These are phyloP conservation scores for Drosophila equinoxialis DNA, from an alignment of 1,140 invertebrate genomes.

Conservation along the genomic window DNA sequence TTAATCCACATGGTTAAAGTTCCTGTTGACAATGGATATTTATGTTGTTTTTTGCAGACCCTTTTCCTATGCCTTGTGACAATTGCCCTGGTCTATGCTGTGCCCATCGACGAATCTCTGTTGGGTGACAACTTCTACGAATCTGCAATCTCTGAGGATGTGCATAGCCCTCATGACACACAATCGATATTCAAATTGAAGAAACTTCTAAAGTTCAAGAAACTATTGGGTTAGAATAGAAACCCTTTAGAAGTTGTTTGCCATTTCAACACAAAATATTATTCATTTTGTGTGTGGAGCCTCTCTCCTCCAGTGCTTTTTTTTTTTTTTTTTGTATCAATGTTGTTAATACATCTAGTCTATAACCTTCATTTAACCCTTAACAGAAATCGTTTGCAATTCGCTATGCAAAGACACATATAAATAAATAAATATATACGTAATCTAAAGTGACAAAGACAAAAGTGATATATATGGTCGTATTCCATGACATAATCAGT, in stretches of 20 bases:
- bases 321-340: background rate
- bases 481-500: slow-evolving; percentile 9
- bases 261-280: background rate
- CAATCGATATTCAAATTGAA: slow-evolving; percentile 78
- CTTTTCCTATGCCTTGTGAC: slow-evolving; percentile 66
- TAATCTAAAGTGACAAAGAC: slow-evolving; percentile 5
- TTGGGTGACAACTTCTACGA: slow-evolving; percentile 69
- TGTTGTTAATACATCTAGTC: slow-evolving; percentile 8
- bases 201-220: slow-evolving; percentile 77
- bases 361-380: slow-evolving; percentile 8
- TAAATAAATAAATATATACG: slow-evolving; percentile 3
- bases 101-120: slow-evolving; percentile 71
- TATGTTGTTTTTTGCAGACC: slow-evolving; percentile 36
- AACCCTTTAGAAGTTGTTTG: background rate
- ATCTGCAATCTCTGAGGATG: slow-evolving; percentile 50
- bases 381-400: background rate
- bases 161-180: slow-evolving; percentile 67
- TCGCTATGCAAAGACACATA: slow-evolving; percentile 1
- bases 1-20: background rate
- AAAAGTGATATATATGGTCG: background rate
- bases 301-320: background rate
- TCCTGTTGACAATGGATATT: background rate
- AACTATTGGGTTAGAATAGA: slow-evolving; percentile 62
- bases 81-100: slow-evolving; percentile 61
- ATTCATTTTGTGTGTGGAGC: slow-evolving; percentile 45